A percentile compares a stretch with the other conserved stretches of the same genome.
Evolutionary conservation across 2,113 vertebrate species (phyloP).

Genomic region (Platichthys stellatus): DNA sequence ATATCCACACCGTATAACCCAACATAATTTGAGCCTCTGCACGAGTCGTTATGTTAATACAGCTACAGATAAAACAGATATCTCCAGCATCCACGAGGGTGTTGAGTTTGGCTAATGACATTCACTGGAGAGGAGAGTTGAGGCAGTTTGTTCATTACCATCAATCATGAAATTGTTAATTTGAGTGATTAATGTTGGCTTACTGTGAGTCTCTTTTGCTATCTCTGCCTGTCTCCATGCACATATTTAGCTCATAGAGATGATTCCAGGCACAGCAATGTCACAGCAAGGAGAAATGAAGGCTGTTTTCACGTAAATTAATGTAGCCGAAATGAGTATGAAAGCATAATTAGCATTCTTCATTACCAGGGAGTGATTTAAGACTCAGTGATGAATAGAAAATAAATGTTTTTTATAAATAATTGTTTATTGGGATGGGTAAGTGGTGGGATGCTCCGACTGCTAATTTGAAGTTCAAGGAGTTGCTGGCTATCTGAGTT

Average conservation of each 20-base stretch:
- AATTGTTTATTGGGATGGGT: slow-evolving; percentile 1
- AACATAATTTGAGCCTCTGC: slow-evolving; percentile 3
- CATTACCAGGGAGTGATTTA: slow-evolving; percentile 47
- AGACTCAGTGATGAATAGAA: slow-evolving; percentile 42
- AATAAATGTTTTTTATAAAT: slow-evolving; percentile 46
- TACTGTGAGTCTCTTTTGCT: slow-evolving; percentile 49
- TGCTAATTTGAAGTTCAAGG: slow-evolving; percentile 26
- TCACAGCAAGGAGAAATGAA: slow-evolving; percentile 47
- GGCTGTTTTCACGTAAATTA: slow-evolving; percentile 28
- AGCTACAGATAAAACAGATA: slow-evolving; percentile 17
- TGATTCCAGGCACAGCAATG: slow-evolving; percentile 37
- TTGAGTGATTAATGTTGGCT: slow-evolving; percentile 68
- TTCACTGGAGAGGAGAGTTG: slow-evolving; percentile 48
- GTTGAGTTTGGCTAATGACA: slow-evolving; percentile 53
- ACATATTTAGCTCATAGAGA: slow-evolving; percentile 48
- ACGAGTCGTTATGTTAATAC: slow-evolving; percentile 19
- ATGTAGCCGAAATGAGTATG: slow-evolving; percentile 49
- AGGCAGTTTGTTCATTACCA: slow-evolving; percentile 54
- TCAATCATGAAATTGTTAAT: slow-evolving; percentile 68
- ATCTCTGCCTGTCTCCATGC: slow-evolving; percentile 39
- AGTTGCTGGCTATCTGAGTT: slow-evolving; percentile 3
- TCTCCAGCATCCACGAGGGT: slow-evolving; percentile 26
- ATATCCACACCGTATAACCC: slow-evolving; percentile 7
- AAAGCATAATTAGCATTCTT: slow-evolving; percentile 48
- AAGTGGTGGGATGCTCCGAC: slow-evolving; percentile 4